Evolutionary conservation across 2,113 vertebrate species (phyloP), one percentile per base, ranked within the genome.

Genomic region (Gobiocypris rarus): DNA sequence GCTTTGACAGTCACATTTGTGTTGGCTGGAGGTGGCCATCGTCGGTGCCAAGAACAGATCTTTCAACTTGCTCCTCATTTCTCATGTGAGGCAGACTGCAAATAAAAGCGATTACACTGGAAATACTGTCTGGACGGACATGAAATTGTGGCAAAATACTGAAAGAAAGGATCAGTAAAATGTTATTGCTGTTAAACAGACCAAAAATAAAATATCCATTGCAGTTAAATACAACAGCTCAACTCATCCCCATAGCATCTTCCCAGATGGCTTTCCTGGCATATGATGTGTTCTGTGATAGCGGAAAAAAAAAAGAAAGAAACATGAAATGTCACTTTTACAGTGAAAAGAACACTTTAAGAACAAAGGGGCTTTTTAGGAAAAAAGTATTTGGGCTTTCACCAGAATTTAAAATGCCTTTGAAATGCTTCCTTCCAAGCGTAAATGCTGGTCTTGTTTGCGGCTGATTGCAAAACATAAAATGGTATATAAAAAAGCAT

Each of bases 391-490:
- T 41, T 50, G 10, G 50, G 75, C 50, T 71, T 84, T 69, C 9
- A 69, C 5, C 24, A 13, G 73, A 45, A 71, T 77, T 59, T 65
- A 13, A 71, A 84, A 79, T 24, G 63, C 38, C 75, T 58, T 15
- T 28, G 24, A 76, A 41, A 65, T 45, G 43, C 67, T 58, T 79
- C 14, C 56, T 69, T 67, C 34, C 31, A 59, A 43, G 75, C 73
- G 41, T 84, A 73, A 79, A 73, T 61, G 52, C 52, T 56, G 38
- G 31, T 70, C 34, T 48, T 69, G 75, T 50, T 45, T 31, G 54
- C 9, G 9, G 19, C 83, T 86, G 75, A 87, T 85, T 86, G 86
- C 70, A 31, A 75, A 26, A 83, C 70, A 87, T 54, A 86, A 59
- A 63, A 77, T 73, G 38, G 6, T 38, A 38, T 38, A 38, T 38